Evolutionary conservation across 2,888 invertebrate species (phyloP).

Genomic region (Plebejus anna): DNA sequence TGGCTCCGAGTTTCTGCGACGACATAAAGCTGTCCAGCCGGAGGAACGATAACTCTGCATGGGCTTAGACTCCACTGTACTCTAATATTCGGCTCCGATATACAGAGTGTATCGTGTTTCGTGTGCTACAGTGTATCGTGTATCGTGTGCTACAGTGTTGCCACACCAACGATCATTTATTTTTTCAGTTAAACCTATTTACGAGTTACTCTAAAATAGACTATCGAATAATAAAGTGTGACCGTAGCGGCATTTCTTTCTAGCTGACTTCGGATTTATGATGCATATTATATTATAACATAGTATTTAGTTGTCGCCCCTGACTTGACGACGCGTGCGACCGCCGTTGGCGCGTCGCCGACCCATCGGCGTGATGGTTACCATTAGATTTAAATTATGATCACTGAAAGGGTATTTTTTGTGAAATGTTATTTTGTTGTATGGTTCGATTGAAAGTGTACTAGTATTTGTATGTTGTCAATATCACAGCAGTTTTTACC

Average conservation of each 20-base stretch:
- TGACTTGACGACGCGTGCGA: constrained; percentile 35
- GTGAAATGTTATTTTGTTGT: constrained; percentile 38
- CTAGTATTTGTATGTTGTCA: constrained; percentile 59
- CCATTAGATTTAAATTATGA: constrained; percentile 71
- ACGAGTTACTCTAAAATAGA: constrained; percentile 19
- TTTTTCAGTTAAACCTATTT: constrained; percentile 14
- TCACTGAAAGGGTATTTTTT: constrained; percentile 58
- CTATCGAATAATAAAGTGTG: constrained; percentile 25
- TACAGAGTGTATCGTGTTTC: not conserved
- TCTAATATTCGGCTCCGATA: not conserved
- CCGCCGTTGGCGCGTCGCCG: constrained; percentile 37
- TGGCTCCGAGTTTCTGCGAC: not conserved
- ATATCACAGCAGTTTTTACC: constrained; percentile 75
- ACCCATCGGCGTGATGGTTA: constrained; percentile 57
- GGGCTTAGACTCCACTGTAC: not conserved
- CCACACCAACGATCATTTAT: not conserved
- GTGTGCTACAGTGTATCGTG: not conserved
- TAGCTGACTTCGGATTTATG: constrained; percentile 33
- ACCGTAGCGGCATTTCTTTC: constrained; percentile 32
- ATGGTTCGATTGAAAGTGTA: constrained; percentile 47
- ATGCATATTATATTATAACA: constrained; percentile 24
- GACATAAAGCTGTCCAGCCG: not conserved
- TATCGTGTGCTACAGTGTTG: not conserved
- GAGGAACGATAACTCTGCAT: not conserved
- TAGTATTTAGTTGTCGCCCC: constrained; percentile 34